These are phyloP conservation scores for Falco novaeseelandiae DNA, from an alignment of 2,797 vertebrate genomes.

Conservation along the genomic window DNA sequence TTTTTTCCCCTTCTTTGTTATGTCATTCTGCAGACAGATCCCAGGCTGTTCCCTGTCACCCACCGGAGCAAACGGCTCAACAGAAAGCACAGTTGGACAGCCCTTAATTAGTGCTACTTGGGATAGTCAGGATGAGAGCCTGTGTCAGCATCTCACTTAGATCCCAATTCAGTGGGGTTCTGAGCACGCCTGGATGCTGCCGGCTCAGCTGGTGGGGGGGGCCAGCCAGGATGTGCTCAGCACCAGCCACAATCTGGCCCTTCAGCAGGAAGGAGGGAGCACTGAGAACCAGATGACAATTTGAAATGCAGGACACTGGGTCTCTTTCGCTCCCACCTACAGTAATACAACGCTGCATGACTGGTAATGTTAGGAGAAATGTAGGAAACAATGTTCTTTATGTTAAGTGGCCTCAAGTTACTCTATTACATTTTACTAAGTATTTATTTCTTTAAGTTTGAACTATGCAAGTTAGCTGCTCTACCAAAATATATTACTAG, in stretches of 20 bases:
- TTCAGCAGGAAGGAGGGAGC: constrained; percentile 53
- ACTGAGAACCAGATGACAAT: constrained; percentile 51
- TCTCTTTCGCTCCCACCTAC: constrained; percentile 42
- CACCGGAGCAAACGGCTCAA: constrained; percentile 81
- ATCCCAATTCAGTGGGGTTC: neutral
- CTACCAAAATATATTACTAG: neutral
- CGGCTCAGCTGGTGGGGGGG: fast-evolving
- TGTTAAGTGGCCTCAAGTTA: constrained; percentile 51
- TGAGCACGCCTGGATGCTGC: neutral
- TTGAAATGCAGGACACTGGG: constrained; percentile 80
- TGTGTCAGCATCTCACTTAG: constrained; percentile 82
- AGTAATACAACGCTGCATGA: constrained; percentile 62
- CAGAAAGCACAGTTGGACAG: constrained; percentile 92
- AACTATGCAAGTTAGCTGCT: neutral
- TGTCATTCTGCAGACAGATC: constrained; percentile 94
- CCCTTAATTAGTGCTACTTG: constrained; percentile 95
- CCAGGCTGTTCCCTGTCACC: constrained; percentile 95
- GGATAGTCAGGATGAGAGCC: constrained; percentile 87
- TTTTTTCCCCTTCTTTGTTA: constrained; percentile 83
- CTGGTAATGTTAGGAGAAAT: constrained; percentile 4
- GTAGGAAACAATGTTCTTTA: constrained; percentile 51
- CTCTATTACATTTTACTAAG: constrained; percentile 19
- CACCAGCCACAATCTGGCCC: neutral
- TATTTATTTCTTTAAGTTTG: constrained; percentile 42
- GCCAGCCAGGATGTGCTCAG: neutral